A percentile compares a stretch with the other conserved stretches of the same genome.
Evolutionary conservation across 37 sponge, comb jelly and placozoan species (phyloP).

Genomic region (Haliclona indistincta): DNA sequence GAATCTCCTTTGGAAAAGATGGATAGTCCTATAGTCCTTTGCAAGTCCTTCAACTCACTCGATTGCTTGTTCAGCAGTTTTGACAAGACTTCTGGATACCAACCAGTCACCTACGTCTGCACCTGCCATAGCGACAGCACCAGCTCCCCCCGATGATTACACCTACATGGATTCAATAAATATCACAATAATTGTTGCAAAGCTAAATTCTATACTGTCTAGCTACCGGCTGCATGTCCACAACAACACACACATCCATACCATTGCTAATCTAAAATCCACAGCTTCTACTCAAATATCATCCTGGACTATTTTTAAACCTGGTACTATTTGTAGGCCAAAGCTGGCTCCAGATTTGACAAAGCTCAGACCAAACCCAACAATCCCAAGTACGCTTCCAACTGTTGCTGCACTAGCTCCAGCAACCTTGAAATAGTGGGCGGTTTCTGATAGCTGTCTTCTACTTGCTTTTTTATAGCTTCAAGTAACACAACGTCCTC

Average conservation of each 20-base stretch:
- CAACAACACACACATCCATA: too few relatives aligned
- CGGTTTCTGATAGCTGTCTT: slow-evolving; percentile 34
- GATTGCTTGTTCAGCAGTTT: not conserved
- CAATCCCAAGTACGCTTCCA: slow-evolving; percentile 18
- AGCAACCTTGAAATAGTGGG: slow-evolving; percentile 5
- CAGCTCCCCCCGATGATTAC: slow-evolving; percentile 11
- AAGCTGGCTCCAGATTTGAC: slow-evolving; percentile 45
- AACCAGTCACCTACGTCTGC: slow-evolving; percentile 25
- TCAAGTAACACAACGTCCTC: not conserved
- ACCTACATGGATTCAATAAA: too few relatives aligned
- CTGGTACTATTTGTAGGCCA: not conserved
- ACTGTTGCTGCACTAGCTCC: slow-evolving; percentile 12
- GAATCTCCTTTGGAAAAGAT: not conserved
- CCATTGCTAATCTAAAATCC: too few relatives aligned
- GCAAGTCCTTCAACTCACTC: not conserved
- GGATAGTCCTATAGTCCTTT: not conserved
- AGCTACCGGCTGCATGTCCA: too few relatives aligned
- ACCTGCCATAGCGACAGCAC: slow-evolving; percentile 28
- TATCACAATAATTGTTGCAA: too few relatives aligned
- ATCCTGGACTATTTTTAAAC: too few relatives aligned
- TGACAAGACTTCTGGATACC: not conserved
- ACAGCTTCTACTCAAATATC: too few relatives aligned
- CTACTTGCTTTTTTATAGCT: not conserved
- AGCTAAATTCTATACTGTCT: too few relatives aligned
- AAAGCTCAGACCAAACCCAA: slow-evolving; percentile 28